Conservation (phyloP, 2,797 vertebrate genomes). For the Melanogrammus aeglefinus region DNA sequence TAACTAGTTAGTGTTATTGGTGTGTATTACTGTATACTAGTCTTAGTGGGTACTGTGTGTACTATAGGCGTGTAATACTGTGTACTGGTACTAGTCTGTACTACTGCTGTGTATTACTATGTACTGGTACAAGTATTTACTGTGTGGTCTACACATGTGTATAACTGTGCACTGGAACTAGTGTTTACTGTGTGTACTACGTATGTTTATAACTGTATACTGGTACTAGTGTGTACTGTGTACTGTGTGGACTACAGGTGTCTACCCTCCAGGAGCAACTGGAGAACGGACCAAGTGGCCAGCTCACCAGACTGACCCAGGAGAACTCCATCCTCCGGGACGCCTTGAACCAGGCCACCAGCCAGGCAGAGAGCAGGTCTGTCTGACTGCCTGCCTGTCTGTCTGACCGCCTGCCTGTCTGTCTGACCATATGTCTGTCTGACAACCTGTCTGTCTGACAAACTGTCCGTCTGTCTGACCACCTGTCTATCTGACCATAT, state of each 20-base stretch:
- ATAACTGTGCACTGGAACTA: constrained; percentile 5
- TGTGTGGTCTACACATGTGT: constrained; percentile 67
- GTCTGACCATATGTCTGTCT: too few relatives aligned
- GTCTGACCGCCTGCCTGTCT: not conserved
- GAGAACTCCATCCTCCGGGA: constrained; percentile 90
- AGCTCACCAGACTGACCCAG: constrained; percentile 85
- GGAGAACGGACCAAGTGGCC: constrained; percentile 83
- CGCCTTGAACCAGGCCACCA: constrained; percentile 86
- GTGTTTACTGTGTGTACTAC: constrained; percentile 11
- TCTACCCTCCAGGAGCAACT: constrained; percentile 83
- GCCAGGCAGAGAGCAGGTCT: constrained; percentile 87
- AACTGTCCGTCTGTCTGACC: constrained; percentile 55
- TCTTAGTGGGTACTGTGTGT: constrained; percentile 54
- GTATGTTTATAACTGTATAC: constrained; percentile 70
- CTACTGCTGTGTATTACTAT: not conserved
- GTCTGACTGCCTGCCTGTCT: constrained; percentile 9
- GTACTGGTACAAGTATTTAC: not conserved
- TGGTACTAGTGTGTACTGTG: constrained; percentile 43
- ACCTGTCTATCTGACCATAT: not conserved
- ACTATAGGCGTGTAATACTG: constrained; percentile 37
- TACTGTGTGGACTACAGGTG: constrained; percentile 65
- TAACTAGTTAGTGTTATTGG: too few relatives aligned
- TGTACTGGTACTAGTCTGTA: constrained; percentile 32
- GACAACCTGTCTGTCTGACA: not conserved
- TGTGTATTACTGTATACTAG: not conserved